A percentile compares a stretch with the other conserved stretches of the same genome.
These are phyloP conservation scores for Lagocephalus sceleratus DNA, from an alignment of 2,797 vertebrate species.

Conservation along the genomic window DNA sequence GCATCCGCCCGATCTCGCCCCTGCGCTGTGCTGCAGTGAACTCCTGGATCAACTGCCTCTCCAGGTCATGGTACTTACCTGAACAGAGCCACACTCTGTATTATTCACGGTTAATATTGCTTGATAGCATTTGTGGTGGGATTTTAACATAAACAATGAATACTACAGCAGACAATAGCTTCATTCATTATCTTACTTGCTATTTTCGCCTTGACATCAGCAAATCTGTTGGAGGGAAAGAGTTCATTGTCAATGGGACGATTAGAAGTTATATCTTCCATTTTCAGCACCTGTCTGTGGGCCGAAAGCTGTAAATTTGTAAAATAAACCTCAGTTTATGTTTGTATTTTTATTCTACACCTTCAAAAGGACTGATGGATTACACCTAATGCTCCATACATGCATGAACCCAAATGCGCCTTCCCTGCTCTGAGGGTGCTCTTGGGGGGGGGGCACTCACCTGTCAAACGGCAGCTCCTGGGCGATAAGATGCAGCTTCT, in stretches of 20 bases:
- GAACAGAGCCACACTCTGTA: conserved; percentile 14
- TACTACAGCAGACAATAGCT: background rate
- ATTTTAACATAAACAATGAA: background rate
- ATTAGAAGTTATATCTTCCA: too few relatives aligned
- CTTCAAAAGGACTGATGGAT: too few relatives aligned
- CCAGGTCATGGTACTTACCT: conserved; percentile 99
- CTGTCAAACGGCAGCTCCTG: conserved; percentile 99
- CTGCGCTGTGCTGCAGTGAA: conserved; percentile 93
- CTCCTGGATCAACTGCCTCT: conserved; percentile 97
- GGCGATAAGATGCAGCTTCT: conserved; percentile 98
- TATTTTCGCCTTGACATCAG: conserved; percentile 99
- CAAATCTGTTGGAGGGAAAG: conserved; percentile 82
- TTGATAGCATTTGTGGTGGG: background rate
- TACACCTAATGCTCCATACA: too few relatives aligned
- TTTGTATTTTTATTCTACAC: too few relatives aligned
- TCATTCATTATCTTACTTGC: conserved; percentile 86
- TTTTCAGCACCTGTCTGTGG: background rate
- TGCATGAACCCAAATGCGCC: too few relatives aligned
- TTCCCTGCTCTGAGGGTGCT: conserved; percentile 31
- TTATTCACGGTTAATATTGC: too few relatives aligned
- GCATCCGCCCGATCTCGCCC: conserved; percentile 96
- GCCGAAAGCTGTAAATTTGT: too few relatives aligned
- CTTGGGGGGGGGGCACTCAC: conserved; percentile 74
- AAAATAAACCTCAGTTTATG: too few relatives aligned
- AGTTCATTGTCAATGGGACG: conserved; percentile 33